Conservation (phyloP, 1,140 invertebrate species). For the Ceratosolen solmsi region DNA sequence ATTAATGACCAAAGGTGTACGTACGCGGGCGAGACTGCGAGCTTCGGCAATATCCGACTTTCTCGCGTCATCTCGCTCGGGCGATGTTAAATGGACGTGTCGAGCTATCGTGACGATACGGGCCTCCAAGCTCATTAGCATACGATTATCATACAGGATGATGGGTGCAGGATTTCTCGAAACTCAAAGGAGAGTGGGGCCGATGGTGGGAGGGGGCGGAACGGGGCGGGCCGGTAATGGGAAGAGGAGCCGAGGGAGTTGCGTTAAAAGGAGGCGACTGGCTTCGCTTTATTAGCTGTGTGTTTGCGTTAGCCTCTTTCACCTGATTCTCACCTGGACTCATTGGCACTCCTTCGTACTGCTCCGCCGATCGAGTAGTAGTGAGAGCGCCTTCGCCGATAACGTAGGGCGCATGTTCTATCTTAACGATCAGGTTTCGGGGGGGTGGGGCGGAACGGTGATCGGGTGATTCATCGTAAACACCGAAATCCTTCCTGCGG, state of each 20-base stretch:
- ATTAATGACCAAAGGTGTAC: too few relatives aligned
- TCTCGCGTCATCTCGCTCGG: neutral
- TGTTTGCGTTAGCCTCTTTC: neutral
- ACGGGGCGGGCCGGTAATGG: too few relatives aligned
- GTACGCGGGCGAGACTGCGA: neutral
- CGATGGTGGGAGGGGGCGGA: neutral
- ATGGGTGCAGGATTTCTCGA: neutral
- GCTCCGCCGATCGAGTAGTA: neutral
- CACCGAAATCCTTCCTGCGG: neutral
- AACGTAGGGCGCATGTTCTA: neutral
- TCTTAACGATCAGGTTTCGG: neutral
- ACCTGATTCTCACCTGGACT: neutral
- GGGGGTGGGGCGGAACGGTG: too few relatives aligned
- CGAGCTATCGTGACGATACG: neutral
- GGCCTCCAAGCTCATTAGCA: neutral
- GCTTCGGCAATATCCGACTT: neutral
- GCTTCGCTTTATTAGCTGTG: neutral
- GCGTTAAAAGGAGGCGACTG: too few relatives aligned
- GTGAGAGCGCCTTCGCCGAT: neutral
- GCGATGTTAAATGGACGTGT: constrained; percentile 1
- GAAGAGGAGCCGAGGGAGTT: too few relatives aligned
- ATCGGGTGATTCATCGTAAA: constrained; percentile 4
- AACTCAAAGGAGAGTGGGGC: neutral
- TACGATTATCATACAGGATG: neutral
- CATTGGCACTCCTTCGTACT: neutral